Evolutionary conservation across 2,113 vertebrate species (phyloP).

Genomic region (Collichthys lucidus): DNA sequence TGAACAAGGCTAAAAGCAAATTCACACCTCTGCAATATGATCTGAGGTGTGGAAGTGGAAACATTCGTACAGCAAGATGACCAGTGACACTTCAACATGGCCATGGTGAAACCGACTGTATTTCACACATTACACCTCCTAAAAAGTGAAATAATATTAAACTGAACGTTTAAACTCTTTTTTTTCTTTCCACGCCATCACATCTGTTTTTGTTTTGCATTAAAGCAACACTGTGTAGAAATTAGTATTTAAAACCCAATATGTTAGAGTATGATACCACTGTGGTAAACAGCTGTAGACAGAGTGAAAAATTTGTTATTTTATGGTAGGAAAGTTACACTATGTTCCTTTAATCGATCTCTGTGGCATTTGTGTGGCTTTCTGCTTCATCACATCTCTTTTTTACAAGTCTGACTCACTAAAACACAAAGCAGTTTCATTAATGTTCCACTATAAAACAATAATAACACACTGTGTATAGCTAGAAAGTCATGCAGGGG

Average conservation of each 20-base stretch:
- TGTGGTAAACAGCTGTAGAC: too few relatives aligned
- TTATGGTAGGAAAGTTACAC: too few relatives aligned
- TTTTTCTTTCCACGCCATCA: too few relatives aligned
- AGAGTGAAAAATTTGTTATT: too few relatives aligned
- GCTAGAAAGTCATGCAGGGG: not conserved
- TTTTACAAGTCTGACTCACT: slow-evolving; percentile 18
- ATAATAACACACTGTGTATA: not conserved
- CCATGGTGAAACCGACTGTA: not conserved
- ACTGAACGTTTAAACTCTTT: not conserved
- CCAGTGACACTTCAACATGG: slow-evolving; percentile 1
- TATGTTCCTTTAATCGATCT: not conserved
- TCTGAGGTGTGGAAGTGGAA: slow-evolving; percentile 42
- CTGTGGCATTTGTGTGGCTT: not conserved
- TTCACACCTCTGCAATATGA: slow-evolving; percentile 41
- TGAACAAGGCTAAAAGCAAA: slow-evolving; percentile 24
- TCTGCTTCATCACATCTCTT: not conserved
- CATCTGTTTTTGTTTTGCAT: too few relatives aligned
- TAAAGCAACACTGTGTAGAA: too few relatives aligned
- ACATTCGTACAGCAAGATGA: not conserved
- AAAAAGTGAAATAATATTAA: not conserved
- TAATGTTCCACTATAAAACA: slow-evolving; percentile 34
- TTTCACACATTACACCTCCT: not conserved
- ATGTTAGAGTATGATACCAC: too few relatives aligned
- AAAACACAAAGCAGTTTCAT: slow-evolving; percentile 40
- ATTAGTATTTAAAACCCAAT: too few relatives aligned